A percentile compares a stretch with the other conserved stretches of the same genome.
Evolutionary conservation across 2,113 vertebrate genomes (phyloP).

Genomic region (Psittacara wagleri): DNA sequence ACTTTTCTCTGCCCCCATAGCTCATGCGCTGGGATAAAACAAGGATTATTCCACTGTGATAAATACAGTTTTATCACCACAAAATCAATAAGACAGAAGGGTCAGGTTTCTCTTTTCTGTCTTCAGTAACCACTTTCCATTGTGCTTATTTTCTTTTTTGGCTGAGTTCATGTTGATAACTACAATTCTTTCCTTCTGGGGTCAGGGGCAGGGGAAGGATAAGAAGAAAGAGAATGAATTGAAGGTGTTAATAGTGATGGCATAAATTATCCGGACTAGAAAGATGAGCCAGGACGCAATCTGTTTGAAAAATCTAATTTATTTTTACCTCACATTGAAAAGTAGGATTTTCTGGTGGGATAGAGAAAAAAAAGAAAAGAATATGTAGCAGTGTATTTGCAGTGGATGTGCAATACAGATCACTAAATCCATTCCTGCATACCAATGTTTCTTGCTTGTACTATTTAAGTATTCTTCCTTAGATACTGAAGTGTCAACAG

Average conservation of each 20-base stretch:
- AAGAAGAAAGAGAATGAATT: neutral
- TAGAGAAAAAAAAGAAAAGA: neutral
- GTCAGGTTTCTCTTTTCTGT: neutral
- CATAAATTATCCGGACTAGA: neutral
- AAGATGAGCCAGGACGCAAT: neutral
- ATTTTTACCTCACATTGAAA: neutral
- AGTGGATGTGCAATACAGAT: neutral
- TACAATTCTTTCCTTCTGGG: neutral
- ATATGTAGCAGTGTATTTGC: neutral
- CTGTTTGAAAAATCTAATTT: neutral
- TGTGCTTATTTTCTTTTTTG: neutral
- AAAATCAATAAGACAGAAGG: neutral
- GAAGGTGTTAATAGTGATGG: neutral
- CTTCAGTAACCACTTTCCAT: neutral
- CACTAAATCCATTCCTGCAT: neutral
- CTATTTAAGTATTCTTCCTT: neutral
- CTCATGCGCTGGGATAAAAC: neutral
- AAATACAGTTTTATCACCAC: neutral
- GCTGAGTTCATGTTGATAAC: neutral
- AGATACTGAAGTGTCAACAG: slow-evolving; percentile 2
- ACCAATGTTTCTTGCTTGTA: neutral
- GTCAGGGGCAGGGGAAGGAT: neutral
- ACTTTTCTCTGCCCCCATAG: neutral
- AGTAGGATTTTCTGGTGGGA: neutral
- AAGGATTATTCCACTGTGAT: neutral